Evolutionary conservation across 2,113 vertebrate genomes (phyloP).

Genomic region (Chaenocephalus aceratus): DNA sequence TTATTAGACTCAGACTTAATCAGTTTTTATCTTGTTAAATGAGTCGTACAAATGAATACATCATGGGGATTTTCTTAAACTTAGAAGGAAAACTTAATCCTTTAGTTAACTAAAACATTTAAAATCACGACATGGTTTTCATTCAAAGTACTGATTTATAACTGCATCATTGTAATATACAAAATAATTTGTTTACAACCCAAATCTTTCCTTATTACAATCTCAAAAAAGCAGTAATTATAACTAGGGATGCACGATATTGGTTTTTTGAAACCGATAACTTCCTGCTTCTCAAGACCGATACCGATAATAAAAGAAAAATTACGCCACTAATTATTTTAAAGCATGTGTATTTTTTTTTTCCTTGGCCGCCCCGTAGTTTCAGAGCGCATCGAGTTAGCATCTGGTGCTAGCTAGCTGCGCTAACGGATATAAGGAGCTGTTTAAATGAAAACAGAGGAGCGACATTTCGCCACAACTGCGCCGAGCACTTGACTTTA

Average conservation of each 20-base stretch:
- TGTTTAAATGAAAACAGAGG: too few species aligned
- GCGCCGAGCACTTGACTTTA: too few species aligned
- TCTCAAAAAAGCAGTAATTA: background rate
- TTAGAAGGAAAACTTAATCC: background rate
- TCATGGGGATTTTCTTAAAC: background rate
- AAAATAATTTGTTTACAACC: background rate
- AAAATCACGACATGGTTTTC: background rate
- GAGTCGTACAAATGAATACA: background rate
- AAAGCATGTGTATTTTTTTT: too few species aligned
- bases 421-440: too few species aligned
- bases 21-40: background rate
- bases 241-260: background rate
- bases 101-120: background rate
- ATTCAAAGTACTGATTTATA: background rate
- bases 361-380: too few species aligned
- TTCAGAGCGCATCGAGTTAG: too few species aligned
- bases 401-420: too few species aligned
- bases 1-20: constrained; percentile 4
- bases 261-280: too few species aligned
- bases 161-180: background rate
- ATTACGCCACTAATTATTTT: too few species aligned
- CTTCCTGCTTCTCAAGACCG: too few species aligned
- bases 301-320: too few species aligned
- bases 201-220: background rate
- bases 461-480: too few species aligned